phyloP scores from a whole-genome alignment of 2,888 invertebrate genomes.

The Dascillus cervinus region DNA sequence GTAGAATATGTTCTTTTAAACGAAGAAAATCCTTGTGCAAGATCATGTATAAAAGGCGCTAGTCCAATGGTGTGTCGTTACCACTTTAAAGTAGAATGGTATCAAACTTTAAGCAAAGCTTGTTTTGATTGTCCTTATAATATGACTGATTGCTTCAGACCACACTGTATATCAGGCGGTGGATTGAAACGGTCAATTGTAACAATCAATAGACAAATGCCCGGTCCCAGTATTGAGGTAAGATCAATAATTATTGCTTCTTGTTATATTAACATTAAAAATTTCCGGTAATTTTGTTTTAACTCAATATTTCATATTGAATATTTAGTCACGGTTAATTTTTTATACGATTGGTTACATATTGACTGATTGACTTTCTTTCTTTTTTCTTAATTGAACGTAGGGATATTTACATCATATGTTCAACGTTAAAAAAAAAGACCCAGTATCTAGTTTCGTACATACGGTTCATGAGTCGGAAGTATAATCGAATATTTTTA shows the following conservation, averaged over 20 bases:
- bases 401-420: too few relatives aligned
- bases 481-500: too few relatives aligned
- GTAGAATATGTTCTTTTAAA: conserved; percentile 32
- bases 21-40: conserved; percentile 49
- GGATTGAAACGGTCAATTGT: conserved; percentile 69
- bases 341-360: too few relatives aligned
- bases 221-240: conserved; percentile 80
- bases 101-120: conserved; percentile 80
- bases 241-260: conserved; percentile 5
- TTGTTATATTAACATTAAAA: not conserved
- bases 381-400: too few relatives aligned
- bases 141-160: conserved; percentile 62
- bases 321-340: too few relatives aligned
- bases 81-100: conserved; percentile 71
- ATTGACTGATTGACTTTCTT: too few relatives aligned
- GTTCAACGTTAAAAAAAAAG: too few relatives aligned
- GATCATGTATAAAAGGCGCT: conserved; percentile 53
- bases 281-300: not conserved
- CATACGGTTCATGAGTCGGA: too few relatives aligned
- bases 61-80: conserved; percentile 64
- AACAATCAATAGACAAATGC: conserved; percentile 78
- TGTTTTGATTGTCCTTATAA: conserved; percentile 77
- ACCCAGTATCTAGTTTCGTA: too few relatives aligned
- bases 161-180: conserved; percentile 78
- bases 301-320: too few relatives aligned